phyloP scores from a whole-genome alignment of 2,888 invertebrate species.

The Nomada flava region DNA sequence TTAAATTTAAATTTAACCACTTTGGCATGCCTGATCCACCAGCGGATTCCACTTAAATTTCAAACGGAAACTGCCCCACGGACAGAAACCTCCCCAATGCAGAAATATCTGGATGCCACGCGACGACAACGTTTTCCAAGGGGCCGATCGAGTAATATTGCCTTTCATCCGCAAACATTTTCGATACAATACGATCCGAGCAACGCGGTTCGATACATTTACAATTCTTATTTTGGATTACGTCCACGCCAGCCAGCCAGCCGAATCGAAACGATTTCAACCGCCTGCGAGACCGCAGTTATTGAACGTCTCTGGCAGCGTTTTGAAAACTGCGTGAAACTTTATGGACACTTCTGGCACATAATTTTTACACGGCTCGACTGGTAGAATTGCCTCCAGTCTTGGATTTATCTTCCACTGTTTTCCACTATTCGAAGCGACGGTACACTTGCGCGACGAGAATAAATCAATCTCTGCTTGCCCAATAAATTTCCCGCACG shows the following conservation, averaged over 20 bases:
- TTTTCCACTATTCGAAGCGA: not conserved
- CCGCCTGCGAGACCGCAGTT: conserved; percentile 23
- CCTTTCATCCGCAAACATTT: conserved; percentile 56
- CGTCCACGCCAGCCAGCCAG: not conserved
- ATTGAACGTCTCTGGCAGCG: conserved; percentile 20
- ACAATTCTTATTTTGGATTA: conserved; percentile 60
- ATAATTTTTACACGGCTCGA: conserved; percentile 30
- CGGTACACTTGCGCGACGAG: not conserved
- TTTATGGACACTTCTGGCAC: conserved; percentile 43
- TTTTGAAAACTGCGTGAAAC: conserved; percentile 37
- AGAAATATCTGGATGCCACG: conserved; percentile 32
- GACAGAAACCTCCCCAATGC: conserved; percentile 7
- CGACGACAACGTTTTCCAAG: conserved; percentile 24
- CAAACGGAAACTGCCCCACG: conserved; percentile 47
- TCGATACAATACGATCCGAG: conserved; percentile 53
- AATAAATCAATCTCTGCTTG: conserved; percentile 13
- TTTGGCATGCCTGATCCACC: conserved; percentile 30
- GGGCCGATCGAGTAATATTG: conserved; percentile 38
- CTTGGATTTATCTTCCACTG: conserved; percentile 16
- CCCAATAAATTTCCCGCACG: not conserved
- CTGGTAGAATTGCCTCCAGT: conserved; percentile 5
- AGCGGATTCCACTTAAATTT: conserved; percentile 49
- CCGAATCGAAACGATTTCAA: not conserved
- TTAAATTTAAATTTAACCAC: conserved; percentile 46
- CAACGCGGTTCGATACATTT: conserved; percentile 41